Evolutionary conservation across 2,888 invertebrate species (phyloP).

Genomic region (Willowsia nigromaculata): DNA sequence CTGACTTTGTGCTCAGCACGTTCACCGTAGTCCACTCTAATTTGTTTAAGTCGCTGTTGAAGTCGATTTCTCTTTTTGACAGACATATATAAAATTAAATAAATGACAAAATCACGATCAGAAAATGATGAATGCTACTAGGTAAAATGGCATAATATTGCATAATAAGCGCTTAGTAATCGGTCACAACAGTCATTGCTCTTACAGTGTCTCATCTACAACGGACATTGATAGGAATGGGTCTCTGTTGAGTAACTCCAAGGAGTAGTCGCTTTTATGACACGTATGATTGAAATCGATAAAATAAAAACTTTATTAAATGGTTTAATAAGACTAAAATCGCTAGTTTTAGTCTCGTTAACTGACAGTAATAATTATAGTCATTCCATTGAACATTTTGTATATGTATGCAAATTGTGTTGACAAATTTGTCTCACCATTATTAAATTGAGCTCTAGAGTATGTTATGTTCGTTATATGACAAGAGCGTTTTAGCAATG

Average conservation of each 20-base stretch:
- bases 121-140: conserved; percentile 39
- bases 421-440: no score
- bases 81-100: conserved; percentile 44
- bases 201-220: not conserved
- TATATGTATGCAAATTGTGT: no score
- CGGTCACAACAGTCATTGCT: not conserved
- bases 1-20: not conserved
- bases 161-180: conserved; percentile 19
- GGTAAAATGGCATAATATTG: conserved; percentile 29
- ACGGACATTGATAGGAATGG: not conserved
- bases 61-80: conserved; percentile 52
- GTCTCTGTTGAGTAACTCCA: not conserved
- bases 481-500: no score
- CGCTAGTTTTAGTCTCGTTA: no score
- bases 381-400: no score
- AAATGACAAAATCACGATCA: conserved; percentile 68
- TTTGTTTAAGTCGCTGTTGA: not conserved
- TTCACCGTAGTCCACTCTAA: not conserved
- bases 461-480: no score
- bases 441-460: no score
- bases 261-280: not conserved
- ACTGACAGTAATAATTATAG: no score
- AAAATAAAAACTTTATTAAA: no score
- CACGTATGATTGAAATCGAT: no score
- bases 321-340: no score